Conservation (phyloP, 2,888 invertebrate species). For the Endomychus coccineus region DNA sequence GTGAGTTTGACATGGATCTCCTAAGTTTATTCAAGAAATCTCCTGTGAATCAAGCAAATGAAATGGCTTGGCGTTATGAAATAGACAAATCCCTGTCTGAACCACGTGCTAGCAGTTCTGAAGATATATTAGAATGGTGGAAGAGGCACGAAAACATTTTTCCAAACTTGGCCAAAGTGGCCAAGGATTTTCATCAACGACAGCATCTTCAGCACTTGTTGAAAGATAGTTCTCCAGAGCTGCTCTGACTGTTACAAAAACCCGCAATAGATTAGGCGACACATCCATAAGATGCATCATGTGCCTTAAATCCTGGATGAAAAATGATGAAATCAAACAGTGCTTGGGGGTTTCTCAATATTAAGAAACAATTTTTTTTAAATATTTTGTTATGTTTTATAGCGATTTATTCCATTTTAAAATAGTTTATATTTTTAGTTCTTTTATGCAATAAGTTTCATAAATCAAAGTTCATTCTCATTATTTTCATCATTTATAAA, state of each 20-base stretch:
- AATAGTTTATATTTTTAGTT: constrained; percentile 4
- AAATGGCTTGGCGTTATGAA: constrained; percentile 19
- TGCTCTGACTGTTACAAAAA: constrained; percentile 17
- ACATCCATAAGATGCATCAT: constrained; percentile 12
- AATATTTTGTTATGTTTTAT: constrained; percentile 6
- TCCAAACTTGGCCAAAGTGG: constrained; percentile 18
- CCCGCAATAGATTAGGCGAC: constrained; percentile 11
- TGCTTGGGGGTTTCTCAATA: constrained; percentile 4
- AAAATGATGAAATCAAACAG: constrained; percentile 6
- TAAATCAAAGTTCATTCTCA: constrained; percentile 6
- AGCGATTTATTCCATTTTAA: neutral
- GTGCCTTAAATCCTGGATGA: constrained; percentile 14
- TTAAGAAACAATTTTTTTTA: constrained; percentile 6
- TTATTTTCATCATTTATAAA: constrained; percentile 1
- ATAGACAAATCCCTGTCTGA: constrained; percentile 19
- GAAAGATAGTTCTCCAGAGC: constrained; percentile 21
- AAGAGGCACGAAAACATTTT: constrained; percentile 16
- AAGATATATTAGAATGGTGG: constrained; percentile 20
- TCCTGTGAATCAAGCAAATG: constrained; percentile 5
- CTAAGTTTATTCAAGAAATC: constrained; percentile 9
- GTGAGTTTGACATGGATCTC: constrained; percentile 6
- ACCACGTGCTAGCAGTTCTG: constrained; percentile 16
- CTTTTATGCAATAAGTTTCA: no score
- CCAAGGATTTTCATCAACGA: constrained; percentile 16
- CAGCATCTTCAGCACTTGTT: constrained; percentile 15